These are phyloP conservation scores for Andrena hattorfiana DNA, from an alignment of 2,888 invertebrate species.

Conservation along the genomic window DNA sequence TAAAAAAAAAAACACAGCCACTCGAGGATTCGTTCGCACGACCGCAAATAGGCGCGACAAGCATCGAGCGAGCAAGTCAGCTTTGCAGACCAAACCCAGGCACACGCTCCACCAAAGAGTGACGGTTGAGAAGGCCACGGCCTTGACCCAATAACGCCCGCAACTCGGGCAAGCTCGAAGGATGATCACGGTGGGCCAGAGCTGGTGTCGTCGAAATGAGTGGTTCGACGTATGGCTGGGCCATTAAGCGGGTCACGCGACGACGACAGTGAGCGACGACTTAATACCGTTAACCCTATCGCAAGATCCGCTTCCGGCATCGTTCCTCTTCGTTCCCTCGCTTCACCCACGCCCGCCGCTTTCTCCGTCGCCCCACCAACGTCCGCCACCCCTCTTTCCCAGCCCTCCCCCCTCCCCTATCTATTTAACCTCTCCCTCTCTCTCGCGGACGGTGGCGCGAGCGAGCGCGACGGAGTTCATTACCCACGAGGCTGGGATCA, in stretches of 20 bases:
- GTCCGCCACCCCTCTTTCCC: background rate
- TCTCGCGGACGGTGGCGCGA: conserved; percentile 1
- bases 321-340: conserved; percentile 47
- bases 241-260: conserved; percentile 71
- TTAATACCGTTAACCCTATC: conserved; percentile 78
- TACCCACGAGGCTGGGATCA: conserved; percentile 72
- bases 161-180: background rate
- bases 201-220: conserved; percentile 20
- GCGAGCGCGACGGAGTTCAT: conserved; percentile 70
- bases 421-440: background rate
- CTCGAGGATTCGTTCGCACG: conserved; percentile 18
- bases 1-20: background rate
- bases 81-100: conserved; percentile 2
- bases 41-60: conserved; percentile 12
- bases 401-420: background rate
- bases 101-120: conserved; percentile 1
- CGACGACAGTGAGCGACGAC: conserved; percentile 72
- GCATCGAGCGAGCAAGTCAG: background rate
- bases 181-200: conserved; percentile 3
- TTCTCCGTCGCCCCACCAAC: conserved; percentile 35
- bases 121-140: conserved; percentile 29
- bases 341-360: conserved; percentile 37
- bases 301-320: conserved; percentile 77
- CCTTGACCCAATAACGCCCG: conserved; percentile 56
- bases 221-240: conserved; percentile 48